Conservation (phyloP, 2,797 vertebrate species). For the Parambassis ranga region DNA sequence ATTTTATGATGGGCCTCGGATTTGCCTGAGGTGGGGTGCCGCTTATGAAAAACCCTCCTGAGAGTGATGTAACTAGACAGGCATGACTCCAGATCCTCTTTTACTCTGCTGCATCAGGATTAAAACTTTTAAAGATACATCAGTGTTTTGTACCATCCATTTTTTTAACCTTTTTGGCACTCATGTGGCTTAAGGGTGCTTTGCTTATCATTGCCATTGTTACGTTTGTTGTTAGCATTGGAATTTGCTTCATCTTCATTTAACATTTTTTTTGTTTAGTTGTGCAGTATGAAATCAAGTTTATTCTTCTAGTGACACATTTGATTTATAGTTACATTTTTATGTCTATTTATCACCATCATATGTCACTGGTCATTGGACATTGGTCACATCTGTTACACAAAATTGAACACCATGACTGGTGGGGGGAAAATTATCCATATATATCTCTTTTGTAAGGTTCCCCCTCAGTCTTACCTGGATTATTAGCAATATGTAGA, state of each 20-base stretch:
- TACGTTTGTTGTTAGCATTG: background rate
- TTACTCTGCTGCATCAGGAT: slow-evolving; percentile 34
- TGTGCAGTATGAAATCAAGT: too few relatives aligned
- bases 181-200: background rate
- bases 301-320: too few relatives aligned
- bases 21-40: slow-evolving; percentile 50
- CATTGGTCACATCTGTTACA: too few relatives aligned
- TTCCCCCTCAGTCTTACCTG: background rate
- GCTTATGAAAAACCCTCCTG: slow-evolving; percentile 44
- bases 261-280: background rate
- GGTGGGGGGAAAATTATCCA: too few relatives aligned
- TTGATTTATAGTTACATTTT: too few relatives aligned
- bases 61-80: slow-evolving; percentile 61
- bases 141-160: slow-evolving; percentile 1
- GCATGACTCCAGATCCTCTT: slow-evolving; percentile 49
- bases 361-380: too few relatives aligned
- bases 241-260: background rate
- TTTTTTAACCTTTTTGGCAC: background rate
- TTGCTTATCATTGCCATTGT: background rate
- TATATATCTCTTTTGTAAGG: too few relatives aligned
- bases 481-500: background rate
- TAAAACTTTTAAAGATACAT: slow-evolving; percentile 13
- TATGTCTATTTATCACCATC: too few relatives aligned
- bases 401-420: too few relatives aligned
- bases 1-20: slow-evolving; percentile 56